These are phyloP conservation scores for Falco naumanni DNA, from an alignment of 2,797 vertebrate genomes.

Conservation along the genomic window DNA sequence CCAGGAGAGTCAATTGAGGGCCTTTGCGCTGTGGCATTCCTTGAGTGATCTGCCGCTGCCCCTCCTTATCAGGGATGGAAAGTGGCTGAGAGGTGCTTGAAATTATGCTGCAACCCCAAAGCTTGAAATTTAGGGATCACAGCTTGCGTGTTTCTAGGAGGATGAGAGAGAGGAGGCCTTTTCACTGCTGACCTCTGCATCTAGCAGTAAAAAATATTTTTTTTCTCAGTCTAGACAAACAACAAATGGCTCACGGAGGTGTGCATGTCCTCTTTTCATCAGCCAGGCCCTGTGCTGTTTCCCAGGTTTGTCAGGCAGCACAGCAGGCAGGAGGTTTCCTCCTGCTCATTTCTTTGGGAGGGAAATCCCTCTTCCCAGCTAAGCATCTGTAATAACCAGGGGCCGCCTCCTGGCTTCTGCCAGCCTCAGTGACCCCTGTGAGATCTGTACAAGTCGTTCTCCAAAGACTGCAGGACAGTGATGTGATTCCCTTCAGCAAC, in stretches of 20 bases:
- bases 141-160: not conserved
- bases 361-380: not conserved
- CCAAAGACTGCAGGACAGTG: not conserved
- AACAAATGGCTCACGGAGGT: not conserved
- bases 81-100: not conserved
- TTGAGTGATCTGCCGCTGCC: not conserved
- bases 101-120: not conserved
- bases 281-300: not conserved
- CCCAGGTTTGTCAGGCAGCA: not conserved
- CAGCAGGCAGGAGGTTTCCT: not conserved
- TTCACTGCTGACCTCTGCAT: slow-evolving; percentile 13
- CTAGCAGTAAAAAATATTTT: not conserved
- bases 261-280: not conserved
- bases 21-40: not conserved
- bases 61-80: not conserved
- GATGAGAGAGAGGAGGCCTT: not conserved
- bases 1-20: not conserved
- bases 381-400: not conserved
- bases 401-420: not conserved
- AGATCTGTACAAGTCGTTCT: not conserved
- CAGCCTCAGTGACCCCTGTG: not conserved
- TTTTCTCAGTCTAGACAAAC: not conserved
- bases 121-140: not conserved
- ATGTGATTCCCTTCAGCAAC: not conserved
- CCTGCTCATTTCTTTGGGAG: not conserved